Evolutionary conservation across 2,113 vertebrate species (phyloP).

Genomic region (Cyphomyrus plagiostoma): DNA sequence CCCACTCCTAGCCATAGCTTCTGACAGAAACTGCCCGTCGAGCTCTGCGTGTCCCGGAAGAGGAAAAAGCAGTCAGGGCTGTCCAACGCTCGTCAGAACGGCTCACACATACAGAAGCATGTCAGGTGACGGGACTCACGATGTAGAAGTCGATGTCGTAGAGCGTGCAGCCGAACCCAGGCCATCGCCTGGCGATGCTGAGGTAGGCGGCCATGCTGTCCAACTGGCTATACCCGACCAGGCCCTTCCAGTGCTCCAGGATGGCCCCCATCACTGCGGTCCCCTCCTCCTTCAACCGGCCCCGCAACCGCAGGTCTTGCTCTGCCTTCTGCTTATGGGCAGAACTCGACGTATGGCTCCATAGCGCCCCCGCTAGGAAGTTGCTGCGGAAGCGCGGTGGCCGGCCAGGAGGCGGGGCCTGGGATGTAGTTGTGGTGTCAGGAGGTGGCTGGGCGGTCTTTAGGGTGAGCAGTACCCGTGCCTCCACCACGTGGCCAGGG

Average conservation of each 20-base stretch:
- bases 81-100: not conserved
- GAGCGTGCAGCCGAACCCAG: slow-evolving; percentile 85
- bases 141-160: slow-evolving; percentile 81
- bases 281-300: slow-evolving; percentile 70
- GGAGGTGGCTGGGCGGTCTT: slow-evolving; percentile 31
- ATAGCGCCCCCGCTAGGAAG: slow-evolving; percentile 72
- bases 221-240: slow-evolving; percentile 72
- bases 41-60: slow-evolving; percentile 57
- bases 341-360: slow-evolving; percentile 60
- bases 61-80: not conserved
- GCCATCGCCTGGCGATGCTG: slow-evolving; percentile 80
- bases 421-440: slow-evolving; percentile 34
- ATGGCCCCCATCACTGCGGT: slow-evolving; percentile 67
- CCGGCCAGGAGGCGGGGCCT: slow-evolving; percentile 48
- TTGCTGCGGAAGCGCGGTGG: slow-evolving; percentile 57
- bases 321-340: slow-evolving; percentile 73
- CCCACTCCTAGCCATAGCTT: slow-evolving; percentile 80
- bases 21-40: slow-evolving; percentile 67
- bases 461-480: slow-evolving; percentile 58
- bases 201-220: slow-evolving; percentile 87
- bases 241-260: slow-evolving; percentile 82
- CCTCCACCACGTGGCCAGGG: slow-evolving; percentile 57
- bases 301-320: slow-evolving; percentile 63
- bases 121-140: slow-evolving; percentile 63
- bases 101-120: not conserved